Percentiles rank a stretch among this genome's conserved stretches.
Conservation (phyloP, 2,797 vertebrate genomes). For the Petrocephalus sullivani region DNA sequence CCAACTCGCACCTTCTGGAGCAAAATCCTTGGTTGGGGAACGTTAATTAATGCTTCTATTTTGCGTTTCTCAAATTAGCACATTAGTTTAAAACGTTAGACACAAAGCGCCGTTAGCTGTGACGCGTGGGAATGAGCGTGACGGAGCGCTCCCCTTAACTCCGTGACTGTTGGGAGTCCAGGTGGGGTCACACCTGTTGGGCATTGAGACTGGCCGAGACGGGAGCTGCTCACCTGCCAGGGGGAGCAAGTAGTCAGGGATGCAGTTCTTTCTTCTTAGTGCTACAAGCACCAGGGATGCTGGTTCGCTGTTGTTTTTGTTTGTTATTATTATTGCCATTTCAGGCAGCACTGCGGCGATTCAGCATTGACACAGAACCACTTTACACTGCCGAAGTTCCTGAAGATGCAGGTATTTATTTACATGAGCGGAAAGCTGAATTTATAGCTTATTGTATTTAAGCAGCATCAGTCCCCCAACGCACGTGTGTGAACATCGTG, state of each 20-base stretch:
- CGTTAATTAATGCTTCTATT: conserved; percentile 58
- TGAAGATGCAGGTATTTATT: not conserved
- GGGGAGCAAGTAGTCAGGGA: conserved; percentile 45
- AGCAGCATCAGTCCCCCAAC: not conserved
- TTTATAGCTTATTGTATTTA: not conserved
- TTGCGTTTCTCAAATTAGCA: conserved; percentile 56
- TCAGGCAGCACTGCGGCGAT: conserved; percentile 23
- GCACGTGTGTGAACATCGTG: not conserved
- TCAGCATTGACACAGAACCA: not conserved
- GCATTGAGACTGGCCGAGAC: conserved; percentile 33
- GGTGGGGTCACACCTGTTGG: conserved; percentile 48
- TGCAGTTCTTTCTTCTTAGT: conserved; percentile 34
- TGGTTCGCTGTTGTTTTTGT: not conserved
- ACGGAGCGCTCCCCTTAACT: conserved; percentile 32
- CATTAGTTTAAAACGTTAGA: conserved; percentile 50
- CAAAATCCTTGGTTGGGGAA: conserved; percentile 39
- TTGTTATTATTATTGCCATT: conserved; percentile 9
- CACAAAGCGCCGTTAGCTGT: conserved; percentile 41
- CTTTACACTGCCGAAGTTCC: not conserved
- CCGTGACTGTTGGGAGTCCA: conserved; percentile 36
- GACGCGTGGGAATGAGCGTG: not conserved
- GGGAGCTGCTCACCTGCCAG: conserved; percentile 34
- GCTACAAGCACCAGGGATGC: not conserved
- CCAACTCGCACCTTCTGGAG: conserved; percentile 24
- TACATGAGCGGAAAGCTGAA: not conserved